phyloP scores from a whole-genome alignment of 2,888 invertebrate species.

The Limnephilus auricula region DNA sequence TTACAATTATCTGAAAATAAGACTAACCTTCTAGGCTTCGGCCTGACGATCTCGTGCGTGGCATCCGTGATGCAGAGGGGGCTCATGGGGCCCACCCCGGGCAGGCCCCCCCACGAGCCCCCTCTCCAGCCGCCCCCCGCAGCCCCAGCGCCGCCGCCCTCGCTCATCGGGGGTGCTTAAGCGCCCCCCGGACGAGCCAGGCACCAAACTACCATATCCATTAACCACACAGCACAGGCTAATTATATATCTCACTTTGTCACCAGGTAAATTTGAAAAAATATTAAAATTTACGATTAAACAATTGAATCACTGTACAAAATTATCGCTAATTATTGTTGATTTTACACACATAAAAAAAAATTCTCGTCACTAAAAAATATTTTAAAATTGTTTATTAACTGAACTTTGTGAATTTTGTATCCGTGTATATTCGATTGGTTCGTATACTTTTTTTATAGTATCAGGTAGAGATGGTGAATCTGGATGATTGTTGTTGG shows the following conservation, averaged over 20 bases:
- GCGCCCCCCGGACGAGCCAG: not conserved
- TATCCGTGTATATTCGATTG: too few relatives aligned
- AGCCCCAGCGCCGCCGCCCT: conserved; percentile 67
- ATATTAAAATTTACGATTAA: not conserved
- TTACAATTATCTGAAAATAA: not conserved
- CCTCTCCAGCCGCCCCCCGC: conserved; percentile 72
- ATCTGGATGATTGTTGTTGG: not conserved
- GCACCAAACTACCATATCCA: not conserved
- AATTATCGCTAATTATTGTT: not conserved
- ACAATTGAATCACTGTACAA: not conserved
- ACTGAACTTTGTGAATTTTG: not conserved
- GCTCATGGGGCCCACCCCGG: conserved; percentile 66
- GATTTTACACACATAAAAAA: not conserved
- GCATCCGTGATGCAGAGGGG: conserved; percentile 71
- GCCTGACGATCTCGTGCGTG: conserved; percentile 90
- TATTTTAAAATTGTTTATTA: not conserved
- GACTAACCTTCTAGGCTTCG: conserved; percentile 88
- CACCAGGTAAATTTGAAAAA: not conserved
- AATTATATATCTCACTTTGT: not conserved
- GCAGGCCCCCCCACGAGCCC: conserved; percentile 69
- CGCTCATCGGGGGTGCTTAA: conserved; percentile 51
- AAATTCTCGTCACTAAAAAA: not conserved
- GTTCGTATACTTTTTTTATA: too few relatives aligned
- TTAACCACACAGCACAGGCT: conserved; percentile 8
- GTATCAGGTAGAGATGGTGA: not conserved